Evolutionary conservation across 2,113 vertebrate species (phyloP), one percentile per base, ranked within the genome.

Genomic region (Pluvialis apricaria): DNA sequence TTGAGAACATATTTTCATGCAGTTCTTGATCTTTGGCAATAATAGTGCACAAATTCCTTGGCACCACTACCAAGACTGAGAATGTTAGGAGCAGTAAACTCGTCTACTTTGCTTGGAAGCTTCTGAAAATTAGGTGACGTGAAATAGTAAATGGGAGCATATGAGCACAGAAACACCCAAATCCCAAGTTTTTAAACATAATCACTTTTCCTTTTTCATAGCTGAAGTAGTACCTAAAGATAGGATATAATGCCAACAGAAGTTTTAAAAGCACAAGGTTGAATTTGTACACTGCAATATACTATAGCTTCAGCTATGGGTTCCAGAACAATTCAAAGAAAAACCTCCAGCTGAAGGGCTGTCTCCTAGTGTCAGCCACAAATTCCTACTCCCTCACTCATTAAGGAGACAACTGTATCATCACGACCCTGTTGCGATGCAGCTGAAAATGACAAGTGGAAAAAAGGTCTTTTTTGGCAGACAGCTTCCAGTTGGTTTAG

Each of bases 11-110:
- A 96, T 91, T 92, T 94, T 86, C 70, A 88, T 24, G 38, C 60
- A 91, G 32, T 45, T 91, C 64, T 95, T 90, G 47, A 86, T 81
- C 55, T 94, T 77, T 88, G 83, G 93, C 93, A 96, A 62, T 36
- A 76, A 65, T 12, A 95, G 18, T 4, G 13, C 52, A 84, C 24
- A 91, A 89, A 96, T 94, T 96, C 90, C 57, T 90, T 94, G 94
- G 86, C 94, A 95, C 29, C 49, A 80, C 17, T 52, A 89, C 28
- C 44, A 93, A 78, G 72, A 88, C 28, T 1, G 8, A 81, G 76
- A 96, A 91, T 45, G 21, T 80, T 6, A 79, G 49, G 47, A 87
- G 44, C 83, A 76, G 82, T 73, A 87, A 86, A 88, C 36, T 77
- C 2, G 14, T 60, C 78, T 94, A 91, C 55, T 88, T 88, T 38